Conservation (phyloP, 1,140 invertebrate species). For the Ericerus pela region DNA sequence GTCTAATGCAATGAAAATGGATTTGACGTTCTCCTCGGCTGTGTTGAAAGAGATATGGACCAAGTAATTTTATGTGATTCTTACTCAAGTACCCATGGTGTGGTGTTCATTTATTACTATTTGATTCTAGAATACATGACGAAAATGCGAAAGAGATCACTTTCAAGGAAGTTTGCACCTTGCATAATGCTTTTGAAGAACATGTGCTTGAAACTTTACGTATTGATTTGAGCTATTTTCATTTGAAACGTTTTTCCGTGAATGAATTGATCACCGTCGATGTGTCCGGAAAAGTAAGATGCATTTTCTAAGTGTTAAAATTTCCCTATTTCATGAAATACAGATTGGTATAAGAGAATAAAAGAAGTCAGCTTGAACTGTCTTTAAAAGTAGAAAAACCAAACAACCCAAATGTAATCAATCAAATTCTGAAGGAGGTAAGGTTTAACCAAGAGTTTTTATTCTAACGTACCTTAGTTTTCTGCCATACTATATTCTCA, state of each 20-base stretch:
- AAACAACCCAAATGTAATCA: neutral
- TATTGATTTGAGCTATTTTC: neutral
- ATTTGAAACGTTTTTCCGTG: neutral
- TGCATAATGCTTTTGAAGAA: neutral
- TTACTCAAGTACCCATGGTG: neutral
- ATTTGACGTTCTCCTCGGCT: neutral
- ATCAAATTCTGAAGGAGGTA: neutral
- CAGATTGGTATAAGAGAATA: neutral
- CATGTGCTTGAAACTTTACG: neutral
- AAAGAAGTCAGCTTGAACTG: neutral
- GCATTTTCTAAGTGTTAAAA: neutral
- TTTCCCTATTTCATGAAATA: neutral
- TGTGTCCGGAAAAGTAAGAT: constrained; percentile 2
- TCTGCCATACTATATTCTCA: too few relatives aligned
- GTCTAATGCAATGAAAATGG: neutral
- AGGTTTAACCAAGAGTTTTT: neutral
- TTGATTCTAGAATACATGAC: neutral
- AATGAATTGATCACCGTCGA: neutral
- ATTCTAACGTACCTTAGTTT: too few relatives aligned
- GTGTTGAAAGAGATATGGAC: neutral
- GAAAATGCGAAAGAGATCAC: neutral
- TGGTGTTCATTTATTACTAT: neutral
- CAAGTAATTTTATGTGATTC: neutral
- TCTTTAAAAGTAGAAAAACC: neutral
- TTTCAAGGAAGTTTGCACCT: neutral